Evolutionary conservation across 2,113 vertebrate species (phyloP).

Genomic region (Epinephelus lanceolatus): DNA sequence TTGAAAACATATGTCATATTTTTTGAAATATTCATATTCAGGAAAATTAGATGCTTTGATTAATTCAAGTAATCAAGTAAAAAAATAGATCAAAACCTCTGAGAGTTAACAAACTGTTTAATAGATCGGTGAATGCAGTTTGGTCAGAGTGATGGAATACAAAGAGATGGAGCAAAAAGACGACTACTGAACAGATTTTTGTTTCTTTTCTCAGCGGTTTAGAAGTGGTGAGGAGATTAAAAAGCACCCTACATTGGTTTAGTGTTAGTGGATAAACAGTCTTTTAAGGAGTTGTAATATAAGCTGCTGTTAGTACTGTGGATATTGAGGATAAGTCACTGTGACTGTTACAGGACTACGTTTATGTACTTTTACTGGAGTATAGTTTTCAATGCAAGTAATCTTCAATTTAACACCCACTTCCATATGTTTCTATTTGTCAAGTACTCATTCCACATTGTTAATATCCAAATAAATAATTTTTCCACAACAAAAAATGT

Average conservation of each 20-base stretch:
- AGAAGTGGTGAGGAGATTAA: neutral
- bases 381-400: neutral
- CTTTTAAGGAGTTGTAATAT: neutral
- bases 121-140: neutral
- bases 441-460: neutral
- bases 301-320: neutral
- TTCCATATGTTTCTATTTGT: neutral
- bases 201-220: neutral
- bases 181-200: neutral
- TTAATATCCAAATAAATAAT: neutral
- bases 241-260: neutral
- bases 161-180: neutral
- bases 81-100: neutral
- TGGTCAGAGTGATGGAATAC: neutral
- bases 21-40: neutral
- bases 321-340: neutral
- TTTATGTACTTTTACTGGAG: constrained; percentile 3
- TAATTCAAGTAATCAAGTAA: neutral
- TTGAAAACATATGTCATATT: neutral
- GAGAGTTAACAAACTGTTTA: neutral
- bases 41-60: neutral
- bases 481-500: neutral
- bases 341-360: neutral
- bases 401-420: neutral
- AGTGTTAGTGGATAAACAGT: neutral